These are phyloP conservation scores for Malacoraja senta DNA, from an alignment of 2,797 vertebrate genomes.

Conservation along the genomic window DNA sequence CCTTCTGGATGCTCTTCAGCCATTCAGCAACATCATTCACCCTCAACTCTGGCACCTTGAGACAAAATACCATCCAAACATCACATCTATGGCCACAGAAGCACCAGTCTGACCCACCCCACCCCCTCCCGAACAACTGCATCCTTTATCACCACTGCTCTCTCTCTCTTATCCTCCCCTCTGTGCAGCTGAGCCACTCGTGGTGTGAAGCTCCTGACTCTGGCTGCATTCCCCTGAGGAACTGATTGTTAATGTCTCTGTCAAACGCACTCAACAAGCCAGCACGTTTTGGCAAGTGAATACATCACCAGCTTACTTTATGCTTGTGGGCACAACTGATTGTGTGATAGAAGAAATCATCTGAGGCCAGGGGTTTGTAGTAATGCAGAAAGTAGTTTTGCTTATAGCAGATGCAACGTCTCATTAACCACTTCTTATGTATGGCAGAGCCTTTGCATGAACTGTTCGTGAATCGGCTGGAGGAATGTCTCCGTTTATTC, in stretches of 20 bases:
- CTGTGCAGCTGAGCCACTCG: too few species aligned
- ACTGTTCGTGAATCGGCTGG: too few species aligned
- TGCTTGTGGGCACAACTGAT: not conserved
- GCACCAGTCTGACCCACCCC: not conserved
- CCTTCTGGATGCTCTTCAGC: too few species aligned
- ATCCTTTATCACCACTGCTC: not conserved
- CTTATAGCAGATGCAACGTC: not conserved
- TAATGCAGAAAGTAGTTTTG: not conserved
- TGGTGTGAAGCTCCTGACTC: too few species aligned
- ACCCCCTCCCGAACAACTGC: not conserved
- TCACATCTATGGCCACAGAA: too few species aligned
- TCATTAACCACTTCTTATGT: too few species aligned
- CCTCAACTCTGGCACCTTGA: too few species aligned
- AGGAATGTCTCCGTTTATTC: not conserved
- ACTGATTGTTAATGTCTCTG: not conserved
- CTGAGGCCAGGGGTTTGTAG: not conserved
- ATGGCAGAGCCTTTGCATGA: too few species aligned
- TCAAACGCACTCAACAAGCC: not conserved
- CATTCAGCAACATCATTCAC: too few species aligned
- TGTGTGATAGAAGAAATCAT: not conserved
- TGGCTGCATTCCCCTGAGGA: not conserved
- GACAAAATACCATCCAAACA: too few species aligned
- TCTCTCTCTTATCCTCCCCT: too few species aligned
- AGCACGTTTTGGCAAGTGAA: not conserved
- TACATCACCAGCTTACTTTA: not conserved